Conservation (phyloP, 2,797 vertebrate species). For the Bovichtus variegatus region DNA sequence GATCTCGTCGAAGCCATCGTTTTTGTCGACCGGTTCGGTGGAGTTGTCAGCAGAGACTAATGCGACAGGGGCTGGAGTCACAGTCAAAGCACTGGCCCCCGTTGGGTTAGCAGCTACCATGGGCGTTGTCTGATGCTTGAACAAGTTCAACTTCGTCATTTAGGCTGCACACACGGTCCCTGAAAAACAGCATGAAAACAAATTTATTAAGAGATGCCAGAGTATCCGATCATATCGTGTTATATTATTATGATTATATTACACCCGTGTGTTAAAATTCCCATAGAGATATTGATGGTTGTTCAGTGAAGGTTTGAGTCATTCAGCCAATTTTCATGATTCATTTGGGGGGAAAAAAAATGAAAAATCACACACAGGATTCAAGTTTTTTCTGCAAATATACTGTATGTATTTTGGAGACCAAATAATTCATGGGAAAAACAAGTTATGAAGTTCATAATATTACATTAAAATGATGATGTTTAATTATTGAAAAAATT, state of each 20-base stretch:
- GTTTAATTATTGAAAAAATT: too few species aligned
- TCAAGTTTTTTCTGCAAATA: too few species aligned
- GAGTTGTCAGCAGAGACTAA: conserved; percentile 87
- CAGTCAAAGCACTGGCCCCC: conserved; percentile 75
- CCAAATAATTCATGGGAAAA: not conserved
- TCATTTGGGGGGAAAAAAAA: not conserved
- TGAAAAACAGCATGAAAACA: conserved; percentile 47
- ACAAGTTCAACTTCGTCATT: conserved; percentile 84
- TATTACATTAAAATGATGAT: too few species aligned
- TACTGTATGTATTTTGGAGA: not conserved
- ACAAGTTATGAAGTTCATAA: not conserved
- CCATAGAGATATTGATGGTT: not conserved
- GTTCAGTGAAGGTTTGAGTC: not conserved
- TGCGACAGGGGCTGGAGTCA: conserved; percentile 77
- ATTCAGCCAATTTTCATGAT: not conserved
- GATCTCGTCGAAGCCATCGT: conserved; percentile 91
- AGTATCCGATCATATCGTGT: not conserved
- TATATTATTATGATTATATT: not conserved
- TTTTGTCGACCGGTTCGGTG: conserved; percentile 88
- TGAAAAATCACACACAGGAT: not conserved
- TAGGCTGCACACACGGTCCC: conserved; percentile 79
- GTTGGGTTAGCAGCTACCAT: conserved; percentile 85
- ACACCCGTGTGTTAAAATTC: not conserved
- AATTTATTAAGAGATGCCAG: not conserved
- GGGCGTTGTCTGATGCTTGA: conserved; percentile 82